These are phyloP conservation scores for Apostichopus leukothele DNA, from an alignment of 53 echinoderm and acorn worm genomes.

Conservation along the genomic window DNA sequence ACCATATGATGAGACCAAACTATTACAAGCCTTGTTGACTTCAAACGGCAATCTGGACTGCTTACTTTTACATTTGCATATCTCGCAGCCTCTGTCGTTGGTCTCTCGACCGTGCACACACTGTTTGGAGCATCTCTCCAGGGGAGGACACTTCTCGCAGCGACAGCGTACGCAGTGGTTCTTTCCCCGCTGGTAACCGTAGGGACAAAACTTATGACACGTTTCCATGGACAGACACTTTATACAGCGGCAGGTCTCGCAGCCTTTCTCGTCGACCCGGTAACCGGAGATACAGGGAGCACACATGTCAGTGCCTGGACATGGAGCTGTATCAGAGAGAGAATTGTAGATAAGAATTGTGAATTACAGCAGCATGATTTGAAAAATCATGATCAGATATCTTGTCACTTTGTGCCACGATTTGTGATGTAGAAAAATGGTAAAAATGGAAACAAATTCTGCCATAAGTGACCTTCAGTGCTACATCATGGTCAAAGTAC, in stretches of 20 bases:
- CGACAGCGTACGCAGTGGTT: slow-evolving; percentile 78
- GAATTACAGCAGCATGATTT: too few relatives aligned
- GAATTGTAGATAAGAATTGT: too few relatives aligned
- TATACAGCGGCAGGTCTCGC: slow-evolving; percentile 74
- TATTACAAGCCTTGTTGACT: not conserved
- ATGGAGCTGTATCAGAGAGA: slow-evolving; percentile 16
- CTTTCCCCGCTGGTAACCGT: slow-evolving; percentile 77
- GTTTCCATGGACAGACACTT: slow-evolving; percentile 69
- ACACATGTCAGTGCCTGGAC: slow-evolving; percentile 56
- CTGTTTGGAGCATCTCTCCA: slow-evolving; percentile 70
- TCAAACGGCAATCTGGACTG: not conserved
- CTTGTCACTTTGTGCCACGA: too few relatives aligned
- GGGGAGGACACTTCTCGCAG: slow-evolving; percentile 74
- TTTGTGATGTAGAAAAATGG: too few relatives aligned
- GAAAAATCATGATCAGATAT: too few relatives aligned
- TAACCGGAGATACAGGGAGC: slow-evolving; percentile 70
- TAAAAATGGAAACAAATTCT: too few relatives aligned
- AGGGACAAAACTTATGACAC: slow-evolving; percentile 85
- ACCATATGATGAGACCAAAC: not conserved
- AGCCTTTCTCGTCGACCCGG: slow-evolving; percentile 69
- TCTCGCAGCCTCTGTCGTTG: slow-evolving; percentile 87
- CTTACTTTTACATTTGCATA: slow-evolving; percentile 96
- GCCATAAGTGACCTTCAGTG: too few relatives aligned
- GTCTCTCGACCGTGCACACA: slow-evolving; percentile 87
- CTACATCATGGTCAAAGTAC: too few relatives aligned